Base-by-base conservation (phyloP, 2,797 vertebrate genomes). In the Triplophysa bombifrons region DNA sequence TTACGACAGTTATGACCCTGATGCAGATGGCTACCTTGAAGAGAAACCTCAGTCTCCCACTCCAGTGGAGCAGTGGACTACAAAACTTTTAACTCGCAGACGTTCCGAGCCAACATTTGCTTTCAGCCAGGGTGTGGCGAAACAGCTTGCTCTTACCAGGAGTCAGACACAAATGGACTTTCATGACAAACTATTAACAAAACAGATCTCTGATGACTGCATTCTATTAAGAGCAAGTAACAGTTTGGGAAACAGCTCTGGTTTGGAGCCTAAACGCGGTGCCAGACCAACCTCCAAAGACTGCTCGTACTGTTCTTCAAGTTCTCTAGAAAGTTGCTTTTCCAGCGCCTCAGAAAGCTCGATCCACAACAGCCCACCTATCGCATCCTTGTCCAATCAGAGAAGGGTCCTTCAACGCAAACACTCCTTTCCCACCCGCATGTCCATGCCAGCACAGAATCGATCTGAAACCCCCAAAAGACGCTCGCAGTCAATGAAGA, bases 1-100 rank as follows among this genome's bases (percentile, higher is more conserved):
- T 20, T 95, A 95, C 2, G 94, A 94, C 71, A 96, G 94, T 83
- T 91, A 91, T 25, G 95, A 95, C 56, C 90, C 92, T 0, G 95
- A 96, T 13, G 80, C 66, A 0, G 93, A 94, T 30, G 66, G 85
- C 61, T 60, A 73, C 55, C 2, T 70, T 51, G 70, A 77, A 12
- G 81, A 82, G n/a, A 78, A 81, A 71, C 30, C 46, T 41, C 75
- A 64, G 55, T 2, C 13, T 70, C 72, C 87, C 0, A 76, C 86
- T 12, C 51, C 69, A 66, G 71, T 68, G 71, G 86, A 90, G 61
- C 90, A 83, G 81, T 83, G 84, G 27, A 79, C 86, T 1, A 80
- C 87, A 55, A 79, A 76, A 53, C 84, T 79, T 0, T 85, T 89
- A 5, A 92, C 93, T 74, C 92, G 95, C 83, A 92, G 94, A 73